These are phyloP conservation scores for Gouania willdenowi DNA, from an alignment of 2,797 vertebrate genomes.

Conservation along the genomic window DNA sequence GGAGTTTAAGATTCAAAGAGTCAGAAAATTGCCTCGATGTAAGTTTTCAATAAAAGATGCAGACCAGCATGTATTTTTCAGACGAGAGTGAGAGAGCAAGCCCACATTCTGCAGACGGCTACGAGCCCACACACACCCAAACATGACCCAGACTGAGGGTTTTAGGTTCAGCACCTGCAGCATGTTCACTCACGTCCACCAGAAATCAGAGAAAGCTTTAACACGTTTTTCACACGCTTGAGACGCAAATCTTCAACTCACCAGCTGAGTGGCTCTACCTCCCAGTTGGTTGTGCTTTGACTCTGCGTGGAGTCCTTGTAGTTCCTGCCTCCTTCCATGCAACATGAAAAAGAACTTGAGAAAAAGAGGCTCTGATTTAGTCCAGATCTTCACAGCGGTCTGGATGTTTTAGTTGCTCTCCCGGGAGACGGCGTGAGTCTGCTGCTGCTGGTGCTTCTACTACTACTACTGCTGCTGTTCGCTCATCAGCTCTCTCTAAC, in stretches of 20 bases:
- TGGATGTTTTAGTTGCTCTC: constrained; percentile 27
- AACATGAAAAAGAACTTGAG: constrained; percentile 3
- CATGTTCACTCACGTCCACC: background rate
- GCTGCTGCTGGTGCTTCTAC: constrained; percentile 36
- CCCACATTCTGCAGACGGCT: constrained; percentile 62
- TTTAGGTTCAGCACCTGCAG: constrained; percentile 38
- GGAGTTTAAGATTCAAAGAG: constrained; percentile 34
- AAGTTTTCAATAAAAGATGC: constrained; percentile 65
- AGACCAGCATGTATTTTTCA: constrained; percentile 69
- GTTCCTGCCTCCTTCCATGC: constrained; percentile 12
- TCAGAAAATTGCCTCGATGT: constrained; percentile 50
- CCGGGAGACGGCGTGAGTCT: constrained; percentile 33
- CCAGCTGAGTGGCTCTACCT: constrained; percentile 67
- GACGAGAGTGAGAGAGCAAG: constrained; percentile 24
- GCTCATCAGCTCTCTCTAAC: constrained; percentile 62
- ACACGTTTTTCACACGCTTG: background rate
- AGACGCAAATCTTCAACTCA: constrained; percentile 42
- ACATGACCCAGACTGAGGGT: constrained; percentile 46
- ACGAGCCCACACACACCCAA: constrained; percentile 38
- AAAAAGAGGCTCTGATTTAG: constrained; percentile 17
- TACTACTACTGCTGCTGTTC: constrained; percentile 51
- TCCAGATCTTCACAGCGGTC: constrained; percentile 21
- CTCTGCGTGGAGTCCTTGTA: constrained; percentile 20
- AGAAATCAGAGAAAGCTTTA: background rate
- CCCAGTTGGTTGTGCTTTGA: constrained; percentile 14